Percentiles rank a stretch among this genome's conserved stretches.
Evolutionary conservation across 2,113 vertebrate genomes (phyloP).

Genomic region (Rhineura floridana): DNA sequence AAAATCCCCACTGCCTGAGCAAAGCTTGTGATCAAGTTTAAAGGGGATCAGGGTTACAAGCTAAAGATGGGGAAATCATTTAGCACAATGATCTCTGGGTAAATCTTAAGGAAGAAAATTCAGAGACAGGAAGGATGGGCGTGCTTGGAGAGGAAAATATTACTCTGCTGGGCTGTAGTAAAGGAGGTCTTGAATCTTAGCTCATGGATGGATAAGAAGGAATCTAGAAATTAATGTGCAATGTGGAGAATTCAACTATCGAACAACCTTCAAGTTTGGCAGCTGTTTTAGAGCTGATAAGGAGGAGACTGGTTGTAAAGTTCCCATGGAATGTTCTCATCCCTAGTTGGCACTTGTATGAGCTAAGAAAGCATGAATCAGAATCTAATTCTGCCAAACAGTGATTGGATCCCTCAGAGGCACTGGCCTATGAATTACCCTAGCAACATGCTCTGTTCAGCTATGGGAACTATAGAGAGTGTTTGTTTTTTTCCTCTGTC

Average conservation of each 20-base stretch:
- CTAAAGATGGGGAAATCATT: slow-evolving; percentile 46
- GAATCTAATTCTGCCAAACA: slow-evolving; percentile 80
- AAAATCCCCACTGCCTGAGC: slow-evolving; percentile 10
- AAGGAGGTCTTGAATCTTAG: slow-evolving; percentile 59
- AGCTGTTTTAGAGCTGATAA: slow-evolving; percentile 79
- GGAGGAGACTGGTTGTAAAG: slow-evolving; percentile 58
- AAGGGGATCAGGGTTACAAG: slow-evolving; percentile 36
- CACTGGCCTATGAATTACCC: slow-evolving; percentile 55
- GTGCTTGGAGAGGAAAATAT: slow-evolving; percentile 77
- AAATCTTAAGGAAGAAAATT: slow-evolving; percentile 78
- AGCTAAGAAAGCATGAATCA: slow-evolving; percentile 82
- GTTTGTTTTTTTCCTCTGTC: neutral
- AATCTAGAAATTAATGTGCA: slow-evolving; percentile 77
- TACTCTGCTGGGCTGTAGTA: slow-evolving; percentile 62
- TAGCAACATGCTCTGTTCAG: slow-evolving; percentile 69
- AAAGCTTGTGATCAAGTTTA: neutral
- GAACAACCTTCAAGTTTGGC: slow-evolving; percentile 73
- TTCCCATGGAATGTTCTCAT: slow-evolving; percentile 80
- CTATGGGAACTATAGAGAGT: slow-evolving; percentile 73
- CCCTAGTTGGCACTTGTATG: slow-evolving; percentile 75
- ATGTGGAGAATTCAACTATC: slow-evolving; percentile 76
- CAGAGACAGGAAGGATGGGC: slow-evolving; percentile 77
- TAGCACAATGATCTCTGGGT: slow-evolving; percentile 73
- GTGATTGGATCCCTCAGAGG: slow-evolving; percentile 74
- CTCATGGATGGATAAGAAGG: slow-evolving; percentile 76